Evolutionary conservation across 2,888 invertebrate genomes (phyloP), one percentile per base, ranked within the genome.

Genomic region (Chrysodeixis includens): DNA sequence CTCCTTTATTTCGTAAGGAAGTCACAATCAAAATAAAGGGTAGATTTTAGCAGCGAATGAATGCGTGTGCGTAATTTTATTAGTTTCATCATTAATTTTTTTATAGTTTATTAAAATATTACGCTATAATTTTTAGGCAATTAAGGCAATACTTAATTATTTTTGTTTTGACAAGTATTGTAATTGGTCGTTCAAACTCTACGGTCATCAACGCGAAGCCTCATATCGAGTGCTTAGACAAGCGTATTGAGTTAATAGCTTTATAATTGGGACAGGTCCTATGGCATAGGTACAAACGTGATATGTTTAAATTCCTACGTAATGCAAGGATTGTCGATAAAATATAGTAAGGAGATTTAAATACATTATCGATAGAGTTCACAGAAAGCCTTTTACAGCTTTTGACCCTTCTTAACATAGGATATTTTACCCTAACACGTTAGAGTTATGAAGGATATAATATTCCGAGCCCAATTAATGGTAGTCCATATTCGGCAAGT

Each of bases 291-390:
- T 54, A 40, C 40, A 56, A 6, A n/a, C n/a, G 57, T 30, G n/a
- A n/a, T 55, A 71, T 68, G 61, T 40, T 35, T 40, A 55, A 57
- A 61, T 58, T 59, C 44, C 61, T 69, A 46, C 40, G 57, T 67
- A 49, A 58, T 12, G 10, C 1, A 12, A 14, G 35, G 35, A 14
- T 35, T 35, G 12, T 1, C 35, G 1, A 35, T 35, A 14, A 35
- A 35, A 14, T 14, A 35, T 9, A 35, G n/a, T n/a, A 30, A 40
- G 40, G n/a, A n/a, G 5, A 40, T 40, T 40, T n/a, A 5, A n/a
- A n/a, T 40, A n/a, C n/a, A 6, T 0, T n/a, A 40, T 40, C 40
- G n/a, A 40, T n/a, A 40, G n/a, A 40, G 40, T 14, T 35, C 35
- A 35, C 12, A 35, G 14, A 35, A 35, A 14, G 2, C 0, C n/a